A percentile compares a stretch with the other conserved stretches of the same genome.
Conservation (phyloP, 2,113 vertebrate species). For the Hucho hucho region DNA sequence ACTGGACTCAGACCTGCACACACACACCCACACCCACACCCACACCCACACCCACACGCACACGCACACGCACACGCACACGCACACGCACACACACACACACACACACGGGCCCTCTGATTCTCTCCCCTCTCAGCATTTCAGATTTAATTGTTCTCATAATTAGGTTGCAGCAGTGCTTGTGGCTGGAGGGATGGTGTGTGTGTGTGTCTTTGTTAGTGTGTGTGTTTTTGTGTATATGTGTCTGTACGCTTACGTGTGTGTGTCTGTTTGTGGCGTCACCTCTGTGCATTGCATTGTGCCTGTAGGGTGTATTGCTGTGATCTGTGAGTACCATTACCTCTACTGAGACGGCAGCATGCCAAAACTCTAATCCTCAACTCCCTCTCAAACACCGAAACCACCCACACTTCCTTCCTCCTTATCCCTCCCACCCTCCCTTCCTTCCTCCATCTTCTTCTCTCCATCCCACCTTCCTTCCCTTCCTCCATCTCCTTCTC, state of each 20-base stretch:
- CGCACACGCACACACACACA: neutral
- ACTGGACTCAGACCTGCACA: neutral
- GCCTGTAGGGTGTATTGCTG: conserved; percentile 81
- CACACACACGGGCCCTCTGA: neutral
- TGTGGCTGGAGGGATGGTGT: conserved; percentile 85
- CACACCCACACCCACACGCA: neutral
- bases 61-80: conserved; percentile 21
- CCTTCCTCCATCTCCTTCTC: neutral
- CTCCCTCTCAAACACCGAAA: conserved; percentile 6
- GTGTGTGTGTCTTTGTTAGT: conserved; percentile 47
- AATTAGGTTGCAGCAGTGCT: conserved; percentile 93
- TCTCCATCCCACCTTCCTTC: too few species aligned
- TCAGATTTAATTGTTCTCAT: conserved; percentile 95
- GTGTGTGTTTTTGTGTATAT: neutral
- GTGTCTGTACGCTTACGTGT: conserved; percentile 32
- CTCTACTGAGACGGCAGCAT: conserved; percentile 73
- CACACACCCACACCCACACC: neutral
- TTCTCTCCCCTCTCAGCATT: conserved; percentile 32
- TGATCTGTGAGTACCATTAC: conserved; percentile 67
- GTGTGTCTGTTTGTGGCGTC: conserved; percentile 63
- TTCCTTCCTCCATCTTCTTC: conserved; percentile 34
- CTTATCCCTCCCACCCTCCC: conserved; percentile 9
- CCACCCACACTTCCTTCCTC: neutral
- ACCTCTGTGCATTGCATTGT: conserved; percentile 77
- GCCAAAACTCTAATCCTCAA: conserved; percentile 71